A percentile compares a stretch with the other conserved stretches of the same genome.
Conservation (phyloP, 2,797 vertebrate genomes). For the Mycteria americana region DNA sequence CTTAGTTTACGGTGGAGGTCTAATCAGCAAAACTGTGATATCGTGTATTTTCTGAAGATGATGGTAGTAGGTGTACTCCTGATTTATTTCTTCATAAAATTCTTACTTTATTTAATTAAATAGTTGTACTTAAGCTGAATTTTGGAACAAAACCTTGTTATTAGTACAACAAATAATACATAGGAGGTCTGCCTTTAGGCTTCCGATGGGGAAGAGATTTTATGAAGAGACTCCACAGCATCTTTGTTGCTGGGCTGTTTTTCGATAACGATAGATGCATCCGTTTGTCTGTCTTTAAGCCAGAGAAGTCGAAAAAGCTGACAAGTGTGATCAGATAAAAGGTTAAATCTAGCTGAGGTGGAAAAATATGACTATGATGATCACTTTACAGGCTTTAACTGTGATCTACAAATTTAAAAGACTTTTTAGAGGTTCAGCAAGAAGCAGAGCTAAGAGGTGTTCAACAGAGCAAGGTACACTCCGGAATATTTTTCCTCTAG, state of each 20-base stretch:
- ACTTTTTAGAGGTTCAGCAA: not conserved
- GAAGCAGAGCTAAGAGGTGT: not conserved
- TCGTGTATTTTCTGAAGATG: not conserved
- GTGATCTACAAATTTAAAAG: not conserved
- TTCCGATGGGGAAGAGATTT: not conserved
- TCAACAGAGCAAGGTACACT: not conserved
- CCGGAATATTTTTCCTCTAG: not conserved
- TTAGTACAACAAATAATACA: not conserved
- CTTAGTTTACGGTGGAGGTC: not conserved
- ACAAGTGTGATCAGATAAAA: not conserved
- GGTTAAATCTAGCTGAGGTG: not conserved
- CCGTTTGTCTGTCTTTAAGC: not conserved
- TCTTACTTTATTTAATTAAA: not conserved
- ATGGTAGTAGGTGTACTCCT: not conserved
- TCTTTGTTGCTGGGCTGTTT: not conserved
- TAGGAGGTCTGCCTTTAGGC: not conserved
- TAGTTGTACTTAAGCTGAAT: not conserved
- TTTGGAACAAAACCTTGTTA: not conserved
- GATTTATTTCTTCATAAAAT: not conserved
- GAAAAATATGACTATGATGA: not conserved
- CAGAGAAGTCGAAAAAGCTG: not conserved
- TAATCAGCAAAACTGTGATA: not conserved
- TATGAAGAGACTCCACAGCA: not conserved
- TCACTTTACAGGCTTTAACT: not conserved
- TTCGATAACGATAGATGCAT: fast-evolving